Evolutionary conservation across 2,888 invertebrate genomes (phyloP), one percentile per base, ranked within the genome.

Genomic region (Anoncus sp.): DNA sequence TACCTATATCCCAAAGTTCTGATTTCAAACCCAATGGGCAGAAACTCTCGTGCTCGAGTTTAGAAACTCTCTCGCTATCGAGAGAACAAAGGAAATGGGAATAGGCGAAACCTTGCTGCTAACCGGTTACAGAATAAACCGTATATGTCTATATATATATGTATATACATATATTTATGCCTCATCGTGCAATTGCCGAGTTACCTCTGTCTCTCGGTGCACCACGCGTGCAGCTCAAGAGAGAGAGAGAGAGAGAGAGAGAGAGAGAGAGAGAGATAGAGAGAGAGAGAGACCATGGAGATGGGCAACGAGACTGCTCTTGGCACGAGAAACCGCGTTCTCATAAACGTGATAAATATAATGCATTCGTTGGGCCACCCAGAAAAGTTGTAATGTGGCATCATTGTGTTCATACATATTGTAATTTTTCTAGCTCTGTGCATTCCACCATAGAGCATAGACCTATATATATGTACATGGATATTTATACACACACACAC

Each of bases 291-390:
- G 16, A 35, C 43, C 43, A 31, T n/a, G 18, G 31, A 51, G 43
- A 40, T 24, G 45, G 40, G 27, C 18, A 35, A 49, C 18, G 67
- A 59, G 47, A 60, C 27, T 45, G 55, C 38, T 76, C 75, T 81
- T 81, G 81, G 81, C 81, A 81, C 71, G 60, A 70, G 49, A 71
- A 35, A 51, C 31, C 60, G 70, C 60, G 57, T 79, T 77, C 77
- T 70, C 75, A 75, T 79, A 81, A 81, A 79, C 60, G 77, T 81
- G 79, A 81, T 81, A 81, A 79, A 81, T 81, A 79, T 81, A 79
- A 81, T 79, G 74, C 79, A 81, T 79, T 79, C 81, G 77, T 79
- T 77, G 81, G 79, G 62, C 81, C 79, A 81, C 81, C 81, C 81
- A 79, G 81, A 81, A 81, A 79, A 77, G 72, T 81, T 81, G 81